phyloP scores from a whole-genome alignment of 2,113 vertebrate species.

The Neodontobutis hainanensis region DNA sequence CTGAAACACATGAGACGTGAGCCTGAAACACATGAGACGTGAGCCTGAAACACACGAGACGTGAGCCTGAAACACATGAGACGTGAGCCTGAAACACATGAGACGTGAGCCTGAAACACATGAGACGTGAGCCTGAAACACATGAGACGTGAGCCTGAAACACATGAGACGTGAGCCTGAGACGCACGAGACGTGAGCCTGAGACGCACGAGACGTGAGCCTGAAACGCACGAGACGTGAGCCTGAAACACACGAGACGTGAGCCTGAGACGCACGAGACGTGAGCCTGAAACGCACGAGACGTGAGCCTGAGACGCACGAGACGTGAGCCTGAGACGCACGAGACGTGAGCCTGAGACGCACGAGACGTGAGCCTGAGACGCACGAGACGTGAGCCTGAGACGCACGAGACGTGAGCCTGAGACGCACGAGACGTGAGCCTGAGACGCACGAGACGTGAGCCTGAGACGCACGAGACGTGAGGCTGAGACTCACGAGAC shows the following conservation, averaged over 20 bases:
- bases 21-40: no score
- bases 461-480: slow-evolving; percentile 55
- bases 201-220: slow-evolving; percentile 8
- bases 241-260: slow-evolving; percentile 56
- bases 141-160: slow-evolving; percentile 59
- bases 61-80: slow-evolving; percentile 59
- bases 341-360: slow-evolving; percentile 58
- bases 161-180: no score
- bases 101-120: slow-evolving; percentile 59
- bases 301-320: slow-evolving; percentile 58
- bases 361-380: slow-evolving; percentile 59
- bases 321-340: slow-evolving; percentile 59
- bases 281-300: slow-evolving; percentile 62
- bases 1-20: slow-evolving; percentile 53
- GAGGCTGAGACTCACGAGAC: no score
- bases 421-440: slow-evolving; percentile 8
- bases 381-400: slow-evolving; percentile 57
- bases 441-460: slow-evolving; percentile 55
- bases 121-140: slow-evolving; percentile 59
- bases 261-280: no score
- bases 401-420: slow-evolving; percentile 56
- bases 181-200: no score
- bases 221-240: slow-evolving; percentile 55
- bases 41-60: slow-evolving; percentile 59
- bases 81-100: slow-evolving; percentile 59